A percentile compares a stretch with the other conserved stretches of the same genome.
Conservation (phyloP, 2,797 vertebrate species). For the Ispidina picta region DNA sequence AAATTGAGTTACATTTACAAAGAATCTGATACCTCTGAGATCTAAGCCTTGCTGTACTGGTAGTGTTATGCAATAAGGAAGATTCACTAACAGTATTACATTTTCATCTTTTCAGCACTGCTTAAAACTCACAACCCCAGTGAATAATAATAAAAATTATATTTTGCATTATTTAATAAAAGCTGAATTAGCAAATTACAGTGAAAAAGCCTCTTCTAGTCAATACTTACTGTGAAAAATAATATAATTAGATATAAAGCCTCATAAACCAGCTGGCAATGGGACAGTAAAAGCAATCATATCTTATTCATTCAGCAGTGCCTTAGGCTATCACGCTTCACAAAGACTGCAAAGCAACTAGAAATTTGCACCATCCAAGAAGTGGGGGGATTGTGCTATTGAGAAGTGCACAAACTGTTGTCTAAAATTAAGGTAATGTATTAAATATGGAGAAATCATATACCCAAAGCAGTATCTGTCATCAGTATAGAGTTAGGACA, state of each 20-base stretch:
- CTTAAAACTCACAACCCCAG: background rate
- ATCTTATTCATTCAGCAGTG: background rate
- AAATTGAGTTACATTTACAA: slow-evolving; percentile 3
- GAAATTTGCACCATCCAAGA: background rate
- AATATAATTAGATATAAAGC: background rate
- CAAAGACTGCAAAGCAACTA: background rate
- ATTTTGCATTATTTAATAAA: slow-evolving; percentile 9
- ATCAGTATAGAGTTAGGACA: background rate
- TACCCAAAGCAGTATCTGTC: background rate
- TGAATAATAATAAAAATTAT: background rate
- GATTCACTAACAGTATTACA: background rate
- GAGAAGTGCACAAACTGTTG: too few relatives aligned
- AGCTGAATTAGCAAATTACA: slow-evolving; percentile 2
- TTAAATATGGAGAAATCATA: too few relatives aligned
- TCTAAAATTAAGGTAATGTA: too few relatives aligned
- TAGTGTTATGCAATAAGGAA: background rate
- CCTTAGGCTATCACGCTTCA: background rate
- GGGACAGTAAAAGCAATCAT: background rate
- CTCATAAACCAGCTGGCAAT: background rate
- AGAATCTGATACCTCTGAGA: background rate
- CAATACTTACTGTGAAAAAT: background rate
- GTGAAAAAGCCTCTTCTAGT: background rate
- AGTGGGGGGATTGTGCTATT: background rate
- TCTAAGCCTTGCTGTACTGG: background rate
- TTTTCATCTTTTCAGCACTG: background rate